A percentile compares a stretch with the other conserved stretches of the same genome.
Conservation (phyloP, 2,113 vertebrate species). For the Chlamydotis undulata region DNA sequence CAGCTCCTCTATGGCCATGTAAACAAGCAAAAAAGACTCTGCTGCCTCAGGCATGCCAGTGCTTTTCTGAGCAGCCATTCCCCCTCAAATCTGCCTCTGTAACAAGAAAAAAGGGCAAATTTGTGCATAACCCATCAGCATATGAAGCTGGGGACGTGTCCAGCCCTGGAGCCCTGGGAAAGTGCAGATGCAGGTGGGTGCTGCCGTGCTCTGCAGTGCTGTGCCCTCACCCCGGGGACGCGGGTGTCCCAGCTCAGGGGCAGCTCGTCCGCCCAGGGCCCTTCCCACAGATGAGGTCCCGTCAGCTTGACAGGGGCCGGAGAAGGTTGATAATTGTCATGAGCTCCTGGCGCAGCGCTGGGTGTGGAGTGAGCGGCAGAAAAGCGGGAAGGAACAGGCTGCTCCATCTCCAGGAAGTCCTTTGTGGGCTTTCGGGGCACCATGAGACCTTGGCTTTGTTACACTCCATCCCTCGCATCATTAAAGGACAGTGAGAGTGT, state of each 20-base stretch:
- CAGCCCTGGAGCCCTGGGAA: background rate
- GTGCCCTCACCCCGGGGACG: background rate
- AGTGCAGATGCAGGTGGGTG: rapidly evolving
- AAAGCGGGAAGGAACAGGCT: background rate
- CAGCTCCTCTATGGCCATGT: background rate
- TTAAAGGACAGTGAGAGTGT: background rate
- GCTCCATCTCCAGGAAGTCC: background rate
- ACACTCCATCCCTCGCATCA: rapidly evolving
- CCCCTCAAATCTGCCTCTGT: background rate
- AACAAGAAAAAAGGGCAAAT: background rate
- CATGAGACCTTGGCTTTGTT: rapidly evolving
- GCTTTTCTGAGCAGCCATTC: background rate
- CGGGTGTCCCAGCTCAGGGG: background rate
- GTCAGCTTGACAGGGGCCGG: background rate
- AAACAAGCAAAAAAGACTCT: background rate
- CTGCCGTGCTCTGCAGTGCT: background rate
- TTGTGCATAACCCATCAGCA: background rate
- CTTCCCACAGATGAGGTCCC: rapidly evolving
- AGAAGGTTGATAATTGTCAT: background rate
- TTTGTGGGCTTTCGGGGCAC: background rate
- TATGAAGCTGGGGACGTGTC: rapidly evolving
- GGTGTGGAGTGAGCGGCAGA: rapidly evolving
- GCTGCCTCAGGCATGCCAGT: background rate
- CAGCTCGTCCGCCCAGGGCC: background rate
- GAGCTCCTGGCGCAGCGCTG: background rate